Evolutionary conservation across 2,888 invertebrate genomes (phyloP), one percentile per base, ranked within the genome.

Genomic region (Chorisops tibialis): DNA sequence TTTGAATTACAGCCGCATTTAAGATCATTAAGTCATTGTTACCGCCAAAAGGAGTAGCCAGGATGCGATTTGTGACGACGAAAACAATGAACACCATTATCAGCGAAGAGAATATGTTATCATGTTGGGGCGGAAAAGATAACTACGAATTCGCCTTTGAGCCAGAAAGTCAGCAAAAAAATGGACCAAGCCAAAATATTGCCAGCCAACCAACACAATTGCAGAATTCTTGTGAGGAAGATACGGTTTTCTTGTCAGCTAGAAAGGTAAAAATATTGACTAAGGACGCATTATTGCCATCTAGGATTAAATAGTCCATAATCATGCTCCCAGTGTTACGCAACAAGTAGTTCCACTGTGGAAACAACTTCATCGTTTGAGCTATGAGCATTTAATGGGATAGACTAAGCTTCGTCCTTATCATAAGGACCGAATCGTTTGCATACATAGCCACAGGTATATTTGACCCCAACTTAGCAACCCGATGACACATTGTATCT

Each of bases 1-100:
- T 59, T 21, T 39, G n/a, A n/a, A 30, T 51, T 80, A 64, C 72
- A 89, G 93, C 96, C 66, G 92, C 92, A 1, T 96, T 96, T 79
- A 94, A 91, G 79, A 84, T 96, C 45, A 89, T 96, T 7, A 96
- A 94, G 77, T 81, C 87, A 0, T 83, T 94, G 80, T 75, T 97
- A 59, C 95, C 94, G 2, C 87, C 92, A 1, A 91, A 91, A 76
- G 94, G 93, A 11, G 88, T 93, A 18, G 89, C 92, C 71, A 87
- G 88, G 77, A 89, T 96, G 75, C 93, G 91, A 75, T 91, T 93
- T 79, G 83, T 92, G 0, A 85, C 83, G 59, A 91, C 89, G 74
- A 85, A 86, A 64, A 85, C 82, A 14, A 79, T 96, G 49, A 85
- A 85, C 65, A 88, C 89, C 14, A 87, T 83, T 72, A 88, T 96